Percentiles rank a stretch among this genome's conserved stretches.
Evolutionary conservation across 2,797 vertebrate species (phyloP).

Genomic region (Todus mexicanus): DNA sequence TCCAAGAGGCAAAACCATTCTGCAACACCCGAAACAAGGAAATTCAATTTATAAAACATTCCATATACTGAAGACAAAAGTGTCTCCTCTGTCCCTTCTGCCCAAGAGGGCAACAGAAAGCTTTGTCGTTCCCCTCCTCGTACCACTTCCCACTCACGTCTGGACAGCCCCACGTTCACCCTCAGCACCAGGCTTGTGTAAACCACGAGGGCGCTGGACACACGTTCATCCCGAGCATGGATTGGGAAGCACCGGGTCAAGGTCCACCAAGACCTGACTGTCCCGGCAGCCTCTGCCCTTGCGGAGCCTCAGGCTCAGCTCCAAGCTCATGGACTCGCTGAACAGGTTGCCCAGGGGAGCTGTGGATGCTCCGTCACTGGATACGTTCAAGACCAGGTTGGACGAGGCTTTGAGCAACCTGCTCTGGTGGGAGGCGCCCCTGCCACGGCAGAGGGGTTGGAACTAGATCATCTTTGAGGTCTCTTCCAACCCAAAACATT

Average conservation of each 20-base stretch:
- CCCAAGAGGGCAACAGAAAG: no score
- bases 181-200: neutral
- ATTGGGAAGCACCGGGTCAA: neutral
- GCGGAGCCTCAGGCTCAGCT: neutral
- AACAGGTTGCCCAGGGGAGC: no score
- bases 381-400: no score
- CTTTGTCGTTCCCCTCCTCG: neutral
- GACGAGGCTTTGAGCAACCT: no score
- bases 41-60: neutral
- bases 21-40: neutral
- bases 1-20: neutral
- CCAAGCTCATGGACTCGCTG: neutral
- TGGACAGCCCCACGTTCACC: neutral
- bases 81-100: neutral
- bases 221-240: fast-evolving
- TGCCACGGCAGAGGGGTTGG: no score
- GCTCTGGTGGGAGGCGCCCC: no score
- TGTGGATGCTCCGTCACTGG: no score
- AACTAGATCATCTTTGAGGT: no score
- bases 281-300: neutral
- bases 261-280: neutral
- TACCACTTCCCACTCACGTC: neutral
- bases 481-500: no score
- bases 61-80: neutral
- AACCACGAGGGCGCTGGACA: neutral